Percentiles rank a stretch among this genome's conserved stretches.
Evolutionary conservation across 2,888 invertebrate species (phyloP).

Genomic region (Drosophila siamana): DNA sequence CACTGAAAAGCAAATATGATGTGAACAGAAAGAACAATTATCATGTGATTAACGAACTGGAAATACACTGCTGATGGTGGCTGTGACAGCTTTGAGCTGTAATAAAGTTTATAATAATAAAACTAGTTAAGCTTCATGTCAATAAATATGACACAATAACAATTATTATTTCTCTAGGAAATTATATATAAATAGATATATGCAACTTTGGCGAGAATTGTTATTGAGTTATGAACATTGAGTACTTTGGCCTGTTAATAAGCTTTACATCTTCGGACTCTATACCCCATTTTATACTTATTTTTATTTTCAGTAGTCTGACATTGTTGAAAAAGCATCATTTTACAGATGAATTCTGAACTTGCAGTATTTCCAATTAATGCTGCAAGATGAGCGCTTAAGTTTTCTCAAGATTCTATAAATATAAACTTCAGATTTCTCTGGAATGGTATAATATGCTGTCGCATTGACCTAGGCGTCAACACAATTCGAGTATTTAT

Average conservation of each 20-base stretch:
- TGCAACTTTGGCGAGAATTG: too few relatives aligned
- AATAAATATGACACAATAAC: background rate
- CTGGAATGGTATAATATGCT: slow-evolving; percentile 4
- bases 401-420: background rate
- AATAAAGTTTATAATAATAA: background rate
- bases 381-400: background rate
- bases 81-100: background rate
- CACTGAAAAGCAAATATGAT: slow-evolving; percentile 5
- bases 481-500: background rate
- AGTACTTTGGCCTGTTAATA: background rate
- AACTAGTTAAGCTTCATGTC: background rate
- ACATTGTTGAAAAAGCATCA: background rate
- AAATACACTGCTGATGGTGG: background rate
- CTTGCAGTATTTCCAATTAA: background rate
- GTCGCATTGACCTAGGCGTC: slow-evolving; percentile 45
- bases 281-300: background rate
- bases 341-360: background rate
- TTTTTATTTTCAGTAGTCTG: background rate
- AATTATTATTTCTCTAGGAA: background rate
- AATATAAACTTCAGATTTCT: background rate
- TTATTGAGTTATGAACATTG: background rate
- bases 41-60: background rate
- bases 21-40: background rate
- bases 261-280: background rate
- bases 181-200: too few relatives aligned